Evolutionary conservation across 2,113 vertebrate species (phyloP).

Genomic region (Glareola pratincola): DNA sequence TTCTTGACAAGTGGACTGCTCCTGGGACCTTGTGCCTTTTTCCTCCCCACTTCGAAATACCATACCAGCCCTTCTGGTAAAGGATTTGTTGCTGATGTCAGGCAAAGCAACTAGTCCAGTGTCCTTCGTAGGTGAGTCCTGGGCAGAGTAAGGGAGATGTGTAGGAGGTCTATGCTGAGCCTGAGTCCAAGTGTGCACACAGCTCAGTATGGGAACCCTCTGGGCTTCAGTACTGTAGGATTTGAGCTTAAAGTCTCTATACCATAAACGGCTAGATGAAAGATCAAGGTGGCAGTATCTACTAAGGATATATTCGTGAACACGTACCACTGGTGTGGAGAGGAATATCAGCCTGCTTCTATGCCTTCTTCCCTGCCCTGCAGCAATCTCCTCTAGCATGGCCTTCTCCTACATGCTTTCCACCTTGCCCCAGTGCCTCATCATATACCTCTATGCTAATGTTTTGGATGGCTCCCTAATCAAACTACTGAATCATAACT

Average conservation of each 20-base stretch:
- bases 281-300: background rate
- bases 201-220: background rate
- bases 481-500: background rate
- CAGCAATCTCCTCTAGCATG: background rate
- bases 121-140: background rate
- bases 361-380: background rate
- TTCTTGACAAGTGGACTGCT: background rate
- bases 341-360: background rate
- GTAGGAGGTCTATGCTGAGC: background rate
- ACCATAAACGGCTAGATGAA: background rate
- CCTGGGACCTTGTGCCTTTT: background rate
- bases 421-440: background rate
- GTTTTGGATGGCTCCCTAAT: background rate
- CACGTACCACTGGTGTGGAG: background rate
- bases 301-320: background rate
- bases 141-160: background rate
- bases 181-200: background rate
- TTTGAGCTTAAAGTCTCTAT: background rate
- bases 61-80: background rate
- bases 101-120: background rate
- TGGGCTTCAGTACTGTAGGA: background rate
- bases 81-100: background rate
- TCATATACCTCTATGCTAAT: background rate
- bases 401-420: accelerated
- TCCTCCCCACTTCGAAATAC: background rate